Evolutionary conservation across 2,113 vertebrate genomes (phyloP).

Genomic region (Actenoides hombroni): DNA sequence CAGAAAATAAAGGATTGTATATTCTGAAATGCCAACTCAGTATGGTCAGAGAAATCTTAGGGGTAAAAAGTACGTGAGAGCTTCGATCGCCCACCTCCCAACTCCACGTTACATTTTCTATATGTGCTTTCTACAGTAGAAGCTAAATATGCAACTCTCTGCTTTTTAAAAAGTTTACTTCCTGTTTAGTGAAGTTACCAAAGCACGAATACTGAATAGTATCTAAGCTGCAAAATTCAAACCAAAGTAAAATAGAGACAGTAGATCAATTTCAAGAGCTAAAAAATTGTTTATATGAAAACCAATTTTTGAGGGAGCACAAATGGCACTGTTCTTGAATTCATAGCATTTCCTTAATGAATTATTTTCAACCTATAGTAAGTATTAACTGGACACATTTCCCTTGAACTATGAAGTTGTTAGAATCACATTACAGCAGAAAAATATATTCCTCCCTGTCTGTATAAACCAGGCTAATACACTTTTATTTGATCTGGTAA

Average conservation of each 20-base stretch:
- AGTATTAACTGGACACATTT: not conserved
- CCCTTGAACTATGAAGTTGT: not conserved
- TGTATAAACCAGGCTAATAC: not conserved
- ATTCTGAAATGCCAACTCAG: not conserved
- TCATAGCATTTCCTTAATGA: not conserved
- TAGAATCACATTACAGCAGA: not conserved
- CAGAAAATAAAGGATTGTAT: not conserved
- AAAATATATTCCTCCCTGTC: not conserved
- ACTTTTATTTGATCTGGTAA: not conserved
- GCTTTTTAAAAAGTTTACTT: not conserved
- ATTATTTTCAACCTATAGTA: not conserved
- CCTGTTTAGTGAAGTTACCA: not conserved
- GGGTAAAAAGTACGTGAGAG: not conserved
- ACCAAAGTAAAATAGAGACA: not conserved
- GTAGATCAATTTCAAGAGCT: not conserved
- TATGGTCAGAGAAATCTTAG: not conserved
- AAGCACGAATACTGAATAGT: not conserved
- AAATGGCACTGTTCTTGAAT: not conserved
- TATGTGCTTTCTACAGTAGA: not conserved
- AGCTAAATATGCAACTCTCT: not conserved
- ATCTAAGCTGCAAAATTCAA: not conserved
- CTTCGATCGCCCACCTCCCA: not conserved
- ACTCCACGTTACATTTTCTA: not conserved
- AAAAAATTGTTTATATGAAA: not conserved
- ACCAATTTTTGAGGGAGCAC: not conserved